Evolutionary conservation across 2,888 invertebrate genomes (phyloP), one percentile per base, ranked within the genome.

Genomic region (Morpho deidamia): DNA sequence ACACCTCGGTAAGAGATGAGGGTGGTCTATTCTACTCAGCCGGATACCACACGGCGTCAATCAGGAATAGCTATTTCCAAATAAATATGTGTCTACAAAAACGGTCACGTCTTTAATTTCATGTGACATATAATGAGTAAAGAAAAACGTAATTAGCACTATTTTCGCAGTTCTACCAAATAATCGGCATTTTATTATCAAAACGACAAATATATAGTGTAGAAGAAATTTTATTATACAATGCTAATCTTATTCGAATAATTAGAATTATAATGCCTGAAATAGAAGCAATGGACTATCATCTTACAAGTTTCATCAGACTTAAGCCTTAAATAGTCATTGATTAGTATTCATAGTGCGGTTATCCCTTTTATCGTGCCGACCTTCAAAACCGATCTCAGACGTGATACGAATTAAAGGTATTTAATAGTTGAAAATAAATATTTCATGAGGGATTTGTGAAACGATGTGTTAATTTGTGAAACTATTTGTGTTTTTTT

Each of bases 271-370:
- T 14, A n/a, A n/a, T n/a, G 3, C 23, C 7, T 11, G 10, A n/a
- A 43, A 37, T 11, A 32, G 4, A n/a, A 49, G 49, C 53, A 53
- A 49, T 46, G 45, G 33, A 53, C 45, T 8, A 11, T 14, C 37
- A 35, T 41, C n/a, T 34, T 34, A n/a, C 23, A 8, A 32, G 49
- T 37, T 41, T 41, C 41, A 32, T 51, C 56, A 46, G 23, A 41
- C 11, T n/a, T 49, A 23, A 23, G 23, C 23, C 23, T 3, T 43
- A 43, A 45, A 46, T 49, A 49, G 33, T 35, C 34, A 41, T 57
- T 57, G 53, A 44, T 56, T 56, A 51, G 51, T 53, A 57, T 57
- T 53, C 56, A 46, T 35, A 40, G 46, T 53, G 47, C 43, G 47
- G 50, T 53, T 57, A 53, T 35, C 43, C 32, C 46, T 46, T 50